phyloP scores from a whole-genome alignment of 2,888 invertebrate genomes.

The Luperina testacea region DNA sequence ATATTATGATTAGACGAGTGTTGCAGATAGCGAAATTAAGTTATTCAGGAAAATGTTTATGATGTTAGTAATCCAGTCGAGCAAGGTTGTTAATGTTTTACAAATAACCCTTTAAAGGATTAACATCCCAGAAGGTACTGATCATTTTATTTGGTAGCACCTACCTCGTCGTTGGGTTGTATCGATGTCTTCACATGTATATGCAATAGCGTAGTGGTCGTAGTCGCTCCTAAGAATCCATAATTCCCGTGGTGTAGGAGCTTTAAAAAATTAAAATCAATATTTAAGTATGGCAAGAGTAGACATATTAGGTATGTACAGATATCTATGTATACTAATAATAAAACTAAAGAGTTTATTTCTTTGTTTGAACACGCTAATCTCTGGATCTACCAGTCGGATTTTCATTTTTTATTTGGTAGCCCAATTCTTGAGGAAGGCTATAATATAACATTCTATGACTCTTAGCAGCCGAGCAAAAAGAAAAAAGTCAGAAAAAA shows the following conservation, averaged over 20 bases:
- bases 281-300: neutral
- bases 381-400: too few relatives aligned
- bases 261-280: slow-evolving; percentile 17
- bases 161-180: slow-evolving; percentile 86
- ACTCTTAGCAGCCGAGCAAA: too few relatives aligned
- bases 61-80: too few relatives aligned
- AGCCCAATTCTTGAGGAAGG: too few relatives aligned
- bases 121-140: neutral
- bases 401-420: too few relatives aligned
- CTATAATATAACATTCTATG: too few relatives aligned
- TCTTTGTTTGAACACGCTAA: too few relatives aligned
- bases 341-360: too few relatives aligned
- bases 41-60: too few relatives aligned
- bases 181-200: slow-evolving; percentile 89
- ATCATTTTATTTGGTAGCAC: slow-evolving; percentile 33
- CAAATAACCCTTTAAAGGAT: neutral
- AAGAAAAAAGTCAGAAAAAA: too few relatives aligned
- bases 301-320: neutral
- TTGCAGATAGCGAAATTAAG: neutral
- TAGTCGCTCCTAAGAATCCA: slow-evolving; percentile 92
- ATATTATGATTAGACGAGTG: neutral
- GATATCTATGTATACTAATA: too few relatives aligned
- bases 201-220: slow-evolving; percentile 91
- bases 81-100: too few relatives aligned
- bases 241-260: slow-evolving; percentile 73